Evolutionary conservation across 2,888 invertebrate genomes (phyloP), one percentile per base, ranked within the genome.

Genomic region (Harmothoe impar): DNA sequence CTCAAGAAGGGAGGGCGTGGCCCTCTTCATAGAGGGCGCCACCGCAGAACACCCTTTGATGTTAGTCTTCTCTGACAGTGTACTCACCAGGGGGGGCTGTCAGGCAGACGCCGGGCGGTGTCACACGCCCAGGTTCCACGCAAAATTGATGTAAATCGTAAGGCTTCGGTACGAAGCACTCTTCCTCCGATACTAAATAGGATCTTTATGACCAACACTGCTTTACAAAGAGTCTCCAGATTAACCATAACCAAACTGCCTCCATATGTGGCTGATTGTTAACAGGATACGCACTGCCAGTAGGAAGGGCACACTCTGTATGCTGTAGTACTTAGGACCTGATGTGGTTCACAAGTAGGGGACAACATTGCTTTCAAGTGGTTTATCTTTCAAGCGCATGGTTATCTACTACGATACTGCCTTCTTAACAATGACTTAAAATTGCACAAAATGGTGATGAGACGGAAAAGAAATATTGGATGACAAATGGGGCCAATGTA

Each of bases 31-130:
- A 33, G n/a, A 33, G 81, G 81, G 81, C 7, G 35, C 81, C 35
- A 33, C 77, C 10, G 5, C 17, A 12, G 12, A 12, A 12, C 10
- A 7, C 43, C 35, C 81, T 81, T 81, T 81, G 81, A 81, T 81
- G 77, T n/a, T 23, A 33, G 15, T 35, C 17, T 17, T n/a, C 25
- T 29, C 43, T 35, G 81, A 33, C 35, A 81, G 35, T 10, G 43
- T 33, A 35, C 81, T 33, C 43, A 33, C 81, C 15, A 10, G 7
- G 23, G 33, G 81, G 43, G 81, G 81, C 20, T 35, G 43, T 81
- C 81, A 81, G 33, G 29, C 35, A 81, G 81, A 81, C 81, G 81
- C 23, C 81, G 5, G 81, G 35, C 43, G 81, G 81, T 81, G 81
- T 81, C 35, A 81, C 81, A 81, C 12, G 35, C 81, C 81, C 81